phyloP scores from a whole-genome alignment of 2,797 vertebrate species.

The Eospalax fontanierii region DNA sequence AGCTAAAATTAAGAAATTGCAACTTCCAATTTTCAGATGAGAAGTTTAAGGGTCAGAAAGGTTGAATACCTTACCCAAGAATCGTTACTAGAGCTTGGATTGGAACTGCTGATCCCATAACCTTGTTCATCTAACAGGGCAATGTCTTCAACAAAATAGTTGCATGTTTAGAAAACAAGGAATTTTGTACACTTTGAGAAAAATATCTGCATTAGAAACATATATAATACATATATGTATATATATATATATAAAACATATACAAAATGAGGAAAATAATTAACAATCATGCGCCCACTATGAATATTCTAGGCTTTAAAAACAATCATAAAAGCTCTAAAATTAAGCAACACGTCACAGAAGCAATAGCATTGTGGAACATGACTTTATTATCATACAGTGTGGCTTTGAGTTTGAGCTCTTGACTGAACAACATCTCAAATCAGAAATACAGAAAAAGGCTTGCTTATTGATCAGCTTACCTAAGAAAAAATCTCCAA shows the following conservation, averaged over 20 bases:
- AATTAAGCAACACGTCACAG: not conserved
- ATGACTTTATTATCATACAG: not conserved
- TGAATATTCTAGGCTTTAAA: conserved; percentile 7
- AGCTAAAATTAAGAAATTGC: not conserved
- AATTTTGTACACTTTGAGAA: conserved; percentile 34
- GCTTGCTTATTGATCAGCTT: not conserved
- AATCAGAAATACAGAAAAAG: not conserved
- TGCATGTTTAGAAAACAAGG: not conserved
- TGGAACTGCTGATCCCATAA: not conserved
- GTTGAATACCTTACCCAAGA: conserved; percentile 43
- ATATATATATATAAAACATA: too few relatives aligned
- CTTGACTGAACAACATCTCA: not conserved
- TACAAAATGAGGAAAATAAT: not conserved
- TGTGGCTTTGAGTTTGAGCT: not conserved
- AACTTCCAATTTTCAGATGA: conserved; percentile 43
- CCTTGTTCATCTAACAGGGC: not conserved
- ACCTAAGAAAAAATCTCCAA: not conserved
- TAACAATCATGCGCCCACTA: not conserved
- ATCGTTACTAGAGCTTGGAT: conserved; percentile 11
- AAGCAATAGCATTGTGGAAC: not conserved
- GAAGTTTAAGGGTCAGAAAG: conserved; percentile 23
- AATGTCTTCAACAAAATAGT: not conserved
- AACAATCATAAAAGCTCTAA: not conserved
- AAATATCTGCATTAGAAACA: conserved; percentile 8
- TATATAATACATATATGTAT: not conserved